Evolutionary conservation across 2,888 invertebrate genomes (phyloP).

Genomic region (Eupeodes latifasciatus): DNA sequence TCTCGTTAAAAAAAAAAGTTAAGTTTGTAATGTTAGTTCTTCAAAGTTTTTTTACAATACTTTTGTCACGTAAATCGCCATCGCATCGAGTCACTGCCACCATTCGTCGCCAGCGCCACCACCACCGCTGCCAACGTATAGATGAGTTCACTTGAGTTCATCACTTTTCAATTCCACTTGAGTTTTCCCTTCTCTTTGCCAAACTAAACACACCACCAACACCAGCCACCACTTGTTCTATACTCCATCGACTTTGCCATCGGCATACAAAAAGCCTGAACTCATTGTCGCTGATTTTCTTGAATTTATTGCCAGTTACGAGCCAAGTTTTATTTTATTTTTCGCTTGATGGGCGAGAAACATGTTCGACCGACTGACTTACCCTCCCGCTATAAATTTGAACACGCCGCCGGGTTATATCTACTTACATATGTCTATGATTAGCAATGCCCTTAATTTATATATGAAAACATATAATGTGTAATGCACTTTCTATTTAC

Average conservation of each 20-base stretch:
- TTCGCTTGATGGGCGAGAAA: slow-evolving; percentile 51
- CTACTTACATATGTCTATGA: slow-evolving; percentile 30
- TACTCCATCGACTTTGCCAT: not conserved
- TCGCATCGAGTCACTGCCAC: slow-evolving; percentile 1
- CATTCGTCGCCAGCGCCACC: not conserved
- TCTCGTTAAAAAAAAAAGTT: not conserved
- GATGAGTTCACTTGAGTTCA: slow-evolving; percentile 70
- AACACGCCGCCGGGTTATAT: not conserved
- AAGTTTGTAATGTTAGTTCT: slow-evolving; percentile 19
- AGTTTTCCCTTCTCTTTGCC: slow-evolving; percentile 13
- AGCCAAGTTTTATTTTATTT: slow-evolving; percentile 49
- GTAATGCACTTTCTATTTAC: slow-evolving; percentile 56
- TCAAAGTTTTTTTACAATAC: slow-evolving; percentile 17
- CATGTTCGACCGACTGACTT: slow-evolving; percentile 47
- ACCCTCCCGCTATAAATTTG: slow-evolving; percentile 40
- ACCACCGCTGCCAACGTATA: not conserved
- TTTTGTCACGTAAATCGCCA: slow-evolving; percentile 56
- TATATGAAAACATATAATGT: slow-evolving; percentile 4
- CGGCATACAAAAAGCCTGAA: slow-evolving; percentile 41
- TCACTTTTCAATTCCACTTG: slow-evolving; percentile 64
- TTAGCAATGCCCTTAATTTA: slow-evolving; percentile 62
- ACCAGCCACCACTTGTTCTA: slow-evolving; percentile 1
- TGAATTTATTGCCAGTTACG: slow-evolving; percentile 61
- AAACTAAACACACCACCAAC: not conserved
- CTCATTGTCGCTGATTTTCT: slow-evolving; percentile 70